Base-by-base conservation (phyloP, 2,888 invertebrate genomes). In the Calameuta filiformis region DNA sequence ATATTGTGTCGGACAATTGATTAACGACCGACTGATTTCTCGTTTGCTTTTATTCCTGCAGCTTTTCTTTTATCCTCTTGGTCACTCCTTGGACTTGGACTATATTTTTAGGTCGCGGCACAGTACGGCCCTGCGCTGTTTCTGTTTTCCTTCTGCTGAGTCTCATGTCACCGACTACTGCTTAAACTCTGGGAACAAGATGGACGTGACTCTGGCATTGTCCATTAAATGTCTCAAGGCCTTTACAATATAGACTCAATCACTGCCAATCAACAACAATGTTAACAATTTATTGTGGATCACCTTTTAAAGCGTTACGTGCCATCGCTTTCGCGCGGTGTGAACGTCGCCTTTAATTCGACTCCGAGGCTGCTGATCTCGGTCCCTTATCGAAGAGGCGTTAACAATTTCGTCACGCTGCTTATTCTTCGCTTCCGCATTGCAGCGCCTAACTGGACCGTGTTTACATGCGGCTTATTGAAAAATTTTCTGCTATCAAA, bases 191-290 rank as follows among this genome's bases (percentile, higher is more conserved):
- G 56, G 56, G 56, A 56, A 56, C 56, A 56, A 56, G 56, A 56
- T 56, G 56, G 23, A 56, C 56, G 56, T 56, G 56, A 56, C 56
- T 56, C 56, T 56, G 15, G 15, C 31, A 34, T 34, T 34, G 71
- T 31, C 33, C 73, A 73, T 78, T 73, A 77, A 82, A 76, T 77
- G 84, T 83, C 85, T 88, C 89, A 89, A 89, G 89, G 89, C 77
- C 89, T 87, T 89, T 85, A 84, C 79, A 89, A 90, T 89, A 85
- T 88, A 89, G 83, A 81, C 83, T 83, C 89, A 89, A 90, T 89
- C 88, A 86, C 84, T 82, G 83, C 81, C 88, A 90, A 88, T 90
- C 87, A 87, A 84, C 85, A 81, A 79, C 82, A 84, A 86, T 87
- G 84, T 83, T 81, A 83, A 83, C 86, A 85, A 85, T 85, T 85